These are phyloP conservation scores for Semotilus atromaculatus DNA, from an alignment of 2,797 vertebrate genomes.

Conservation along the genomic window DNA sequence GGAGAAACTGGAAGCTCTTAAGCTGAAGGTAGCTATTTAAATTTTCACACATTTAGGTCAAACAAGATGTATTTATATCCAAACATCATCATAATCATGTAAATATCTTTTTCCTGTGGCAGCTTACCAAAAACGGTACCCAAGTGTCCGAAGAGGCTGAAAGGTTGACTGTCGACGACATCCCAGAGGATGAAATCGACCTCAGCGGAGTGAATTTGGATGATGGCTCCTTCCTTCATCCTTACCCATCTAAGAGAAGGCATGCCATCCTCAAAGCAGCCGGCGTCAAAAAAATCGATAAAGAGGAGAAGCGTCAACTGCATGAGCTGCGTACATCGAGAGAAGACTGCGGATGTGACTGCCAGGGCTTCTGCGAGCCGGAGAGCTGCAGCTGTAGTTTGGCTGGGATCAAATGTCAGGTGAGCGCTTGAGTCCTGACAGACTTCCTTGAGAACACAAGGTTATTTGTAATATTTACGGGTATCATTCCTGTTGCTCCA, in stretches of 20 bases:
- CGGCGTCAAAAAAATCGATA: conserved; percentile 93
- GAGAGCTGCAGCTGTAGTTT: conserved; percentile 95
- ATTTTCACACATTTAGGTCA: background rate
- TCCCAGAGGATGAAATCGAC: conserved; percentile 87
- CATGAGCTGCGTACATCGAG: conserved; percentile 89
- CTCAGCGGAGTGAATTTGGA: conserved; percentile 80
- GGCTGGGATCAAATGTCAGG: conserved; percentile 97
- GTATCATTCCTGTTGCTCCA: background rate
- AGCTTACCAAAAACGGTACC: conserved; percentile 89
- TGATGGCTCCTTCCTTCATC: conserved; percentile 89
- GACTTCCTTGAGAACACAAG: background rate
- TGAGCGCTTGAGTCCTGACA: conserved; percentile 58
- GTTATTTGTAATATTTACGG: background rate
- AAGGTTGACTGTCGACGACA: conserved; percentile 85
- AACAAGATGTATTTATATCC: background rate
- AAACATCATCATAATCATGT: background rate
- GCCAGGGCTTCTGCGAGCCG: conserved; percentile 92
- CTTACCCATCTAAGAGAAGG: conserved; percentile 87
- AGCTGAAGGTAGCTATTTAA: conserved; percentile 82
- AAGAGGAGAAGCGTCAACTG: conserved; percentile 93
- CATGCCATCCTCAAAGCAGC: conserved; percentile 87
- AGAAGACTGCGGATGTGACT: conserved; percentile 93
- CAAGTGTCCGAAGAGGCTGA: conserved; percentile 84
- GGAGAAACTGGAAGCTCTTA: conserved; percentile 88
- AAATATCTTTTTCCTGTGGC: background rate